Evolutionary conservation across 2,888 invertebrate genomes (phyloP), one percentile per base, ranked within the genome.

Genomic region (Rhagophthalmus giganteus): DNA sequence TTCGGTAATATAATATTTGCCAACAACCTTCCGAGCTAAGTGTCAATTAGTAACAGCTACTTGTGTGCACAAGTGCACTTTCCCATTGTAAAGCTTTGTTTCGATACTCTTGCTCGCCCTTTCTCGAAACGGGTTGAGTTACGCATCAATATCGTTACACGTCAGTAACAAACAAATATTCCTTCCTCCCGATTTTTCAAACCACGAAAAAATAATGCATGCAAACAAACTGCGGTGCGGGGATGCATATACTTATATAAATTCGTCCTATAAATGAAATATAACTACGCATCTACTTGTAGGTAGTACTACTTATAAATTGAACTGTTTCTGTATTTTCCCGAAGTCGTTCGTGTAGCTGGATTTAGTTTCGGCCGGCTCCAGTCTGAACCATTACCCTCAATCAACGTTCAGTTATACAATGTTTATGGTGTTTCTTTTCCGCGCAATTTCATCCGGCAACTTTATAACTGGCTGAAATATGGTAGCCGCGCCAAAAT

Each of bases 381-480:
- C 66, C 64, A 65, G 65, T 66, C 61, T 65, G 55, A 58, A 59
- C 66, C 70, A 69, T 69, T 69, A 69, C 65, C 67, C 67, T 68
- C 66, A 62, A 69, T 69, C 69, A 68, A 68, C 67, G 61, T 64
- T 68, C 63, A 67, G 64, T 70, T 69, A 68, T 65, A 60, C 64
- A 60, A 57, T 65, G 67, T 70, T 69, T 69, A 70, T 67, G 64
- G 65, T 64, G 66, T 69, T 68, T 62, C 68, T 67, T 70, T 70
- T 71, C 70, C 71, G 57, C 64, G 60, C 70, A 68, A 70, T 71
- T 71, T 71, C 66, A 67, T 67, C 61, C 65, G 59, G 63, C 57
- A 64, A 67, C 62, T 68, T 68, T 64, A 59, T 66, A 69, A 70
- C 66, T 64, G 63, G 61, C 76, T 75, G 73, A 77, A 78, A 79